Conservation (phyloP, 1,140 invertebrate species). For the Formica exsecta region DNA sequence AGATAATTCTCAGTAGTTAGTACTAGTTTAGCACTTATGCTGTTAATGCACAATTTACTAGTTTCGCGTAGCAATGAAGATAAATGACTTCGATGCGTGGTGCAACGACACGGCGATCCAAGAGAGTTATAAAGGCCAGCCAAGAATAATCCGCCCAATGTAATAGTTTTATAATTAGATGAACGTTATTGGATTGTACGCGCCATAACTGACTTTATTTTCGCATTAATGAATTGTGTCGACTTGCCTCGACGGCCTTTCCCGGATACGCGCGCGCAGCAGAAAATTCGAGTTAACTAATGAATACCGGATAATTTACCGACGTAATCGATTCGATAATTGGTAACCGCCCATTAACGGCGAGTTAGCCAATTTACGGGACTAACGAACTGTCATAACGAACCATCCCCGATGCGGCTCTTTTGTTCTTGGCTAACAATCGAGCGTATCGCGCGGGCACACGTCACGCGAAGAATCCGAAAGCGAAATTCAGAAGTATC, state of each 20-base stretch:
- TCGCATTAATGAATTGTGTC: conserved; percentile 39
- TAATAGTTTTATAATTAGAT: conserved; percentile 64
- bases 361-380: conserved; percentile 71
- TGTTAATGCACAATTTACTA: conserved; percentile 39
- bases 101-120: conserved; percentile 31
- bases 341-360: conserved; percentile 74
- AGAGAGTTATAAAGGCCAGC: conserved; percentile 25
- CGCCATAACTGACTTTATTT: conserved; percentile 57
- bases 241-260: neutral
- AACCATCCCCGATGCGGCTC: conserved; percentile 59
- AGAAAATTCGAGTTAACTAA: conserved; percentile 73
- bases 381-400: conserved; percentile 77
- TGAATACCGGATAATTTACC: conserved; percentile 72
- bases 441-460: conserved; percentile 41
- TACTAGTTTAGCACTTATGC: conserved; percentile 19
- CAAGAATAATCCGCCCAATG: conserved; percentile 39
- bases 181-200: conserved; percentile 5
- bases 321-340: conserved; percentile 75
- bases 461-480: conserved; percentile 45
- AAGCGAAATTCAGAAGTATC: conserved; percentile 66
- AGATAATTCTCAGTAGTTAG: conserved; percentile 9
- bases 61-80: conserved; percentile 42
- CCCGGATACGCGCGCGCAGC: conserved; percentile 29
- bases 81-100: conserved; percentile 32
- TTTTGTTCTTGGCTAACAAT: conserved; percentile 75